A percentile compares a stretch with the other conserved stretches of the same genome.
phyloP scores from a whole-genome alignment of 2,113 vertebrate genomes.

The Scomber scombrus region DNA sequence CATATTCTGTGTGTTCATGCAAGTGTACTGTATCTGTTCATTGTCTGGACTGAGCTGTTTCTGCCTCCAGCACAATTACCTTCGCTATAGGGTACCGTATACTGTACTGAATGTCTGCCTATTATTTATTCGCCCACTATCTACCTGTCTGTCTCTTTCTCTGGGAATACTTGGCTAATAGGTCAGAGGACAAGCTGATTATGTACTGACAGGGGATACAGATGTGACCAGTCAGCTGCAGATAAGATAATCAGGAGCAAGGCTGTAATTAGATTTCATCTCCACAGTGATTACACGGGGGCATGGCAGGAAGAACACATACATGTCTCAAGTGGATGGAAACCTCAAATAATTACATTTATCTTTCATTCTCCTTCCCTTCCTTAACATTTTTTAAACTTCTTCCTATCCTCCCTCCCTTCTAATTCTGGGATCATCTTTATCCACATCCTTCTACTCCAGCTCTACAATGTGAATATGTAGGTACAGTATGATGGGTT shows the following conservation, averaged over 20 bases:
- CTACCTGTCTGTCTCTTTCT: conserved; percentile 9
- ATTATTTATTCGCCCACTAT: neutral
- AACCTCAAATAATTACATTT: conserved; percentile 11
- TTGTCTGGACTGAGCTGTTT: neutral
- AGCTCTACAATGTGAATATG: neutral
- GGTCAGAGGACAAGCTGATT: conserved; percentile 30
- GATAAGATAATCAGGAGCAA: conserved; percentile 34
- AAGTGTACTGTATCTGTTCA: neutral
- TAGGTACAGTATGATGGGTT: neutral
- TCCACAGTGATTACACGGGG: conserved; percentile 24
- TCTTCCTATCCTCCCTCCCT: conserved; percentile 3
- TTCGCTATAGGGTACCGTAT: neutral
- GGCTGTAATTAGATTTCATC: conserved; percentile 40
- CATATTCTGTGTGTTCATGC: neutral
- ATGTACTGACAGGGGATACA: conserved; percentile 8
- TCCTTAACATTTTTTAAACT: neutral
- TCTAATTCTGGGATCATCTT: conserved; percentile 15
- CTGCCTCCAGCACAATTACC: neutral
- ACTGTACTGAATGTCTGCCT: neutral
- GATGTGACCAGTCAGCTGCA: conserved; percentile 14
- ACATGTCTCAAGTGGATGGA: conserved; percentile 1
- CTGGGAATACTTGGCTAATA: conserved; percentile 1
- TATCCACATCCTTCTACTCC: neutral
- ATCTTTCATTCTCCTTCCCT: neutral
- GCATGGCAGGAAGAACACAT: neutral